Evolutionary conservation across 2,113 vertebrate species (phyloP).

Genomic region (Hassar affinis): DNA sequence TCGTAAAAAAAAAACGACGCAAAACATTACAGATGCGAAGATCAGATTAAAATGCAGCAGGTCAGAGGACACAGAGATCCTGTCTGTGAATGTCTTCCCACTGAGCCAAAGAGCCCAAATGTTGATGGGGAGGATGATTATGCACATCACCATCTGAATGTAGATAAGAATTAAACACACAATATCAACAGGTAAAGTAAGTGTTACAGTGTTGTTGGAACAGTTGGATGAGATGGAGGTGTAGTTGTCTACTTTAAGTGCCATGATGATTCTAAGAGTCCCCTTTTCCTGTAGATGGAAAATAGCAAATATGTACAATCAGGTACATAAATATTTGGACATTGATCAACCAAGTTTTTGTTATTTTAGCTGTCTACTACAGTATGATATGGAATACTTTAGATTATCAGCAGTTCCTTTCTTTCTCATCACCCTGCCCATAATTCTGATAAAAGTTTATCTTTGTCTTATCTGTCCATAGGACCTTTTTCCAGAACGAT

Average conservation of each 20-base stretch:
- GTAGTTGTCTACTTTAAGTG: not conserved
- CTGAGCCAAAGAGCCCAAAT: slow-evolving; percentile 19
- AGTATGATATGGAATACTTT: too few relatives aligned
- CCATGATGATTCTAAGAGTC: not conserved
- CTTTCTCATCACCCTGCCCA: too few relatives aligned
- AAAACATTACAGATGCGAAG: not conserved
- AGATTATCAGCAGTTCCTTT: too few relatives aligned
- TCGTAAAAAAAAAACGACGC: not conserved
- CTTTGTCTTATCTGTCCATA: too few relatives aligned
- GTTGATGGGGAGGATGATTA: slow-evolving; percentile 10
- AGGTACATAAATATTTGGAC: too few relatives aligned
- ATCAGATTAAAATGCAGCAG: not conserved
- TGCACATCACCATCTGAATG: not conserved
- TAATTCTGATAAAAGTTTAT: too few relatives aligned
- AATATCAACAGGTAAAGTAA: not conserved
- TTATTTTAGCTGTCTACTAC: too few relatives aligned
- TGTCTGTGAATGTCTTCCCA: not conserved
- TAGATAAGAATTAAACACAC: not conserved
- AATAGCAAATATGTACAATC: not conserved
- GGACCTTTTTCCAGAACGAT: too few relatives aligned
- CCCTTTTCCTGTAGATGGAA: not conserved
- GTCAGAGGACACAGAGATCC: not conserved
- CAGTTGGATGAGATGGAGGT: not conserved
- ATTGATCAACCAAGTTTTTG: too few relatives aligned
- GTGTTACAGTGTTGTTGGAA: not conserved